These are phyloP conservation scores for Myotis myotis DNA, from an alignment of 2,797 vertebrate genomes.

Conservation along the genomic window DNA sequence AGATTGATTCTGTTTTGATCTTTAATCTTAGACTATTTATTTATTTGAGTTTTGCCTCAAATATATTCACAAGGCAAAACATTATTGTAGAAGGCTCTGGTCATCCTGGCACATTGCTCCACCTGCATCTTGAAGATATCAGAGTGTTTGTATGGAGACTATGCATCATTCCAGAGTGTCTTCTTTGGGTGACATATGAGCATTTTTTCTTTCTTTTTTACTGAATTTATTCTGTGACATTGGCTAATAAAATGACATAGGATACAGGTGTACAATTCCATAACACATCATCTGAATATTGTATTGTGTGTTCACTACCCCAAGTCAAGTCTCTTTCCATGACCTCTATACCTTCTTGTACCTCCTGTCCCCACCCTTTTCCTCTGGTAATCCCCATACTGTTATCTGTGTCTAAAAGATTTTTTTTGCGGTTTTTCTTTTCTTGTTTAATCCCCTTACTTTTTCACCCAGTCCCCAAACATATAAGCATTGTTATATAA, in stretches of 20 bases:
- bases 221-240: neutral
- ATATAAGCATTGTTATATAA: neutral
- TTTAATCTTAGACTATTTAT: neutral
- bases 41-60: neutral
- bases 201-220: neutral
- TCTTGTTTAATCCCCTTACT: neutral
- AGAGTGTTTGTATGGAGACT: neutral
- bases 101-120: neutral
- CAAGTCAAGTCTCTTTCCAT: neutral
- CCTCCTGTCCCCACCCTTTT: neutral
- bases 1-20: neutral
- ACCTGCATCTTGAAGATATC: neutral
- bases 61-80: neutral
- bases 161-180: neutral
- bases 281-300: neutral
- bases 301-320: neutral
- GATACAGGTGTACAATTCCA: neutral
- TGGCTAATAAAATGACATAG: neutral
- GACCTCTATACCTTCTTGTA: neutral
- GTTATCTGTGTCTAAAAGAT: neutral
- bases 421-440: neutral
- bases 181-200: fast-evolving
- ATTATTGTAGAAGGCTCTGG: neutral
- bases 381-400: neutral
- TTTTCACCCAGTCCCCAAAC: neutral